phyloP scores from a whole-genome alignment of 2,888 invertebrate species.

The Abrostola tripartita region DNA sequence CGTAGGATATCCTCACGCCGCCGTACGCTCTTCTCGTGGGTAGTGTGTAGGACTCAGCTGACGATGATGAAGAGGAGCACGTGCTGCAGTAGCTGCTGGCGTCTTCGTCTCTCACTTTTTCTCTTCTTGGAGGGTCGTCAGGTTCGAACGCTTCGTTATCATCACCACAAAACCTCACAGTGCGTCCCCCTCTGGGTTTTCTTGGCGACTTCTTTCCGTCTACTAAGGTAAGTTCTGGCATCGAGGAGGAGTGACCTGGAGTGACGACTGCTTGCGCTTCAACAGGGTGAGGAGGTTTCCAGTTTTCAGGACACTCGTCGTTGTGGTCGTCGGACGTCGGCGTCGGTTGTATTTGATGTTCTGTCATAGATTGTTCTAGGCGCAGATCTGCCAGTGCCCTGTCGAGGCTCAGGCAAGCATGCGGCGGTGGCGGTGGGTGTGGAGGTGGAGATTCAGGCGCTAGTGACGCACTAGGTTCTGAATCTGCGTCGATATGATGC shows the following conservation, averaged over 20 bases:
- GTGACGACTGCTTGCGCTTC: conserved; percentile 86
- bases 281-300: conserved; percentile 86
- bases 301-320: conserved; percentile 81
- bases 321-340: conserved; percentile 74
- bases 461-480: conserved; percentile 88
- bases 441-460: conserved; percentile 88
- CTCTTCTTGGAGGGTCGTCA: conserved; percentile 76
- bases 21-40: conserved; percentile 95
- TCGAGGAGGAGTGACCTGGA: conserved; percentile 86
- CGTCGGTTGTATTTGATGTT: conserved; percentile 90
- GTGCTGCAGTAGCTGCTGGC: conserved; percentile 95
- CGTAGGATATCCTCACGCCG: conserved; percentile 96
- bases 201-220: conserved; percentile 77
- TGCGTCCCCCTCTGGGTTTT: conserved; percentile 78
- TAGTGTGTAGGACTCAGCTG: conserved; percentile 95
- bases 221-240: conserved; percentile 84
- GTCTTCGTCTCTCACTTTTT: conserved; percentile 88
- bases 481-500: conserved; percentile 88
- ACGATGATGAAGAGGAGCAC: conserved; percentile 96
- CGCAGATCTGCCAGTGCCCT: conserved; percentile 85
- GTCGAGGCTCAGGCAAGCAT: conserved; percentile 82
- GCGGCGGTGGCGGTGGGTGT: conserved; percentile 81
- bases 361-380: conserved; percentile 90
- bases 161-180: conserved; percentile 83
- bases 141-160: conserved; percentile 85